Evolutionary conservation across 2,797 vertebrate species (phyloP).

Genomic region (Pipistrellus pipistrellus): DNA sequence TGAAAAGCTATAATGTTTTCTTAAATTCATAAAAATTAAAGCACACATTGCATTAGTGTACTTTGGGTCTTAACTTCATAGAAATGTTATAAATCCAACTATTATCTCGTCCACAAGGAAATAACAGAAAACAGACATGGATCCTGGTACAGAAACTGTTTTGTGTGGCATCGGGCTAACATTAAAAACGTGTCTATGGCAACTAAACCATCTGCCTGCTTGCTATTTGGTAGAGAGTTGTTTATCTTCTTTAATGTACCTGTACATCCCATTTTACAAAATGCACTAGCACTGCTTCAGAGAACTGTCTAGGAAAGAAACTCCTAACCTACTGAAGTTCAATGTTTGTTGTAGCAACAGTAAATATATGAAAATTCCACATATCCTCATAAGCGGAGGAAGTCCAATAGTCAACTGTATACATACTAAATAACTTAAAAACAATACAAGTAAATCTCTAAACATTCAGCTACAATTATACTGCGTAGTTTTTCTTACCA

Average conservation of each 20-base stretch:
- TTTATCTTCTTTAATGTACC: conserved; percentile 63
- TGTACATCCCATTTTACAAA: conserved; percentile 51
- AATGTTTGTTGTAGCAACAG: neutral
- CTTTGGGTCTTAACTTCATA: conserved; percentile 26
- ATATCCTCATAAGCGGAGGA: neutral
- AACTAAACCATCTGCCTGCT: conserved; percentile 69
- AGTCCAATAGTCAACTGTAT: neutral
- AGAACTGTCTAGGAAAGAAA: conserved; percentile 43
- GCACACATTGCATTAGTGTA: neutral
- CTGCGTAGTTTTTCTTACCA: neutral
- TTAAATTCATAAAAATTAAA: neutral
- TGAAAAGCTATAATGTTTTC: conserved; percentile 33
- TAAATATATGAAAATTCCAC: neutral
- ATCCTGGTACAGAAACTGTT: conserved; percentile 39
- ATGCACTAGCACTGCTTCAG: neutral
- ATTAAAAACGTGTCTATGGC: conserved; percentile 58
- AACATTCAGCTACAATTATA: neutral
- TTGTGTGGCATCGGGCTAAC: neutral
- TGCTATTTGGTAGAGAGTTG: conserved; percentile 12
- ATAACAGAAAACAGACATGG: neutral
- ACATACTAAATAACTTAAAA: conserved; percentile 16
- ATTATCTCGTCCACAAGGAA: conserved; percentile 28
- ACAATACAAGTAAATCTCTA: neutral
- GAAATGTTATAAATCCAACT: conserved; percentile 62
- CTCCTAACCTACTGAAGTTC: neutral